phyloP scores from a whole-genome alignment of 1,140 invertebrate genomes.

The Aporrectodea caliginosa region DNA sequence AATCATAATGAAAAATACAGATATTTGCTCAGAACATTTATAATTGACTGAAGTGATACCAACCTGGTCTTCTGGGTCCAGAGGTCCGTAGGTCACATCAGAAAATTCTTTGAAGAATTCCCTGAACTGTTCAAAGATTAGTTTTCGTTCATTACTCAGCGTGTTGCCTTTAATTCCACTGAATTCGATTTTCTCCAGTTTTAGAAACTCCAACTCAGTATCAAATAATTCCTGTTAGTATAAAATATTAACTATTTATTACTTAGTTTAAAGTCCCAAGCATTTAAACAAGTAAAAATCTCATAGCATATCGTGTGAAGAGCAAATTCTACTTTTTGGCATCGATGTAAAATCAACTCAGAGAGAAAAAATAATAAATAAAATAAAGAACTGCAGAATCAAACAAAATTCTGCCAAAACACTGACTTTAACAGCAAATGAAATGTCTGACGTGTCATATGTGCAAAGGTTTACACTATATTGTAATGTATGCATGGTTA shows the following conservation, averaged over 20 bases:
- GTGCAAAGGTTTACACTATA: not conserved
- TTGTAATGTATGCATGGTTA: not conserved
- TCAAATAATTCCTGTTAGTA: slow-evolving; percentile 74
- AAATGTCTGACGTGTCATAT: not conserved
- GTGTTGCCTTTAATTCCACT: slow-evolving; percentile 79
- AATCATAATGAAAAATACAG: not conserved
- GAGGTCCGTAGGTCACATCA: slow-evolving; percentile 73
- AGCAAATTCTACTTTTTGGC: not conserved
- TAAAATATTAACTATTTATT: too few species aligned
- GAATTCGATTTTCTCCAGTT: slow-evolving; percentile 91
- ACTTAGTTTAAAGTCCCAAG: not conserved
- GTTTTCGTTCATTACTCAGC: slow-evolving; percentile 66
- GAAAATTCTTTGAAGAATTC: slow-evolving; percentile 82
- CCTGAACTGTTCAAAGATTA: slow-evolving; percentile 82
- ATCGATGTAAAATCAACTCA: not conserved
- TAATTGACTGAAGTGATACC: slow-evolving; percentile 27
- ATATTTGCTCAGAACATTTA: not conserved
- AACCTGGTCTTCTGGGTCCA: slow-evolving; percentile 78
- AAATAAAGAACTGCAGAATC: not conserved
- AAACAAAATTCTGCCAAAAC: too few species aligned
- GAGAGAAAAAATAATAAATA: not conserved
- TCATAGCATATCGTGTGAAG: not conserved
- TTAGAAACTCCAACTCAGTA: slow-evolving; percentile 86
- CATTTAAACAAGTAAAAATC: not conserved
- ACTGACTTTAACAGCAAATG: too few species aligned